Base-by-base conservation (phyloP, 2,888 invertebrate genomes). In the Chalcosyrphus nemorum region DNA sequence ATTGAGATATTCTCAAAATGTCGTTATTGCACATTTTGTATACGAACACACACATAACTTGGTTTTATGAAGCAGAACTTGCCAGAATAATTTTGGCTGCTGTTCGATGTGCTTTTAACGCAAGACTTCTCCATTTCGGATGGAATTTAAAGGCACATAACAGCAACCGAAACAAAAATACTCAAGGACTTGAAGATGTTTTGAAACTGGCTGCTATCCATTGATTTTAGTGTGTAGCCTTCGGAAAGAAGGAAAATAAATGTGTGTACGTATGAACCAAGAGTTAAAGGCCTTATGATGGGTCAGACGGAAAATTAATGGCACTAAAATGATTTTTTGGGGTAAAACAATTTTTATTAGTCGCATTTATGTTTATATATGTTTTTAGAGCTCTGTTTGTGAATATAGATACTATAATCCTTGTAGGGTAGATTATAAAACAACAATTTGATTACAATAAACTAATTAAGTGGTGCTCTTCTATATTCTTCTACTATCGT, bases 261-360 rank as follows among this genome's bases (percentile, higher is more conserved):
- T 72, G 59, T 80, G 78, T 80, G 57, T 59, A 74, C 57, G 32
- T 45, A 43, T 61, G 72, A 72, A 65, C 59, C 35, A 57, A 66
- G 74, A 80, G 80, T 74, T 74, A 80, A 74, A 74, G 72, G 59
- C 72, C 52, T 59, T 43, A 54, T 66, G 72, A 66, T 72, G 65
- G 80, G 80, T 80, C 80, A 80, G 72, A 66, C 65, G 80, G 57
- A 80, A 80, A 80, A 80, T 74, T 66, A 72, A 74, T 80, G 66
- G 59, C 74, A 78, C 63, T 56, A 71, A 57, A 66, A 80, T 61
- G 72, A 74, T 80, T 78, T 77, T 56, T 71, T 72, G 57, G 80
- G 66, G 57, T 72, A 72, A 72, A 57, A 72, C 41, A 65, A 72
- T 70, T 76, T 76, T 77, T 77, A 77, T 77, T 63, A 47, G 61